Evolutionary conservation across 2,113 vertebrate genomes (phyloP), one percentile per base, ranked within the genome.

Genomic region (Pseudopipra pipra): DNA sequence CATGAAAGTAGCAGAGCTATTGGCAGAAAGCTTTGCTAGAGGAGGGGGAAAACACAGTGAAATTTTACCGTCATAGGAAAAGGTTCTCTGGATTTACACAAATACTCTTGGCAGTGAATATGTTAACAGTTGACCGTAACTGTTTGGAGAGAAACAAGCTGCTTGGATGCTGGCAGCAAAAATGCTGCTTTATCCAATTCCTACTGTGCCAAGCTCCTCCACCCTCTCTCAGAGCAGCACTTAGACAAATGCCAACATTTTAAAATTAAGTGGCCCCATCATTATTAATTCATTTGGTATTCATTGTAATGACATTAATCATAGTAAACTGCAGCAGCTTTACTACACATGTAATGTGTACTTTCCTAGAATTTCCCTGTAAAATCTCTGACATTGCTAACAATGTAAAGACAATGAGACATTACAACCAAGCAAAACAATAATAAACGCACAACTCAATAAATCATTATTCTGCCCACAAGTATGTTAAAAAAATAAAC

Each of bases 401-500:
- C 93, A 92, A 91, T 3, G 72, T 84, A 93, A 92, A 96, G 90
- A 95, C 94, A 94, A 94, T 81, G 81, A 93, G 79, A 71, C 47
- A 71, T 91, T 90, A 76, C 67, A 92, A 94, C 68, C 75, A 63
- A 62, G 73, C 47, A 94, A 85, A 95, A 85, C 90, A 97, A 94
- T 95, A 95, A 96, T 74, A 95, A 95, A 92, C 73, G 71, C 31
- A 35, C 83, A 82, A 85, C 71, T 96, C 77, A 90, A 94, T 97
- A 96, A 96, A 97, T 97, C 97, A 97, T 91, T 93, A 92, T 93
- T 95, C 79, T 93, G 74, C 92, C 96, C 95, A 61, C 95, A 96
- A 97, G 66, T 85, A 91, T 87, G 88, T 49, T 92, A 91, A 93
- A 97, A 97, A 96, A 97, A 96, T 67, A 96, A 96, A 97, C 93